A percentile compares a stretch with the other conserved stretches of the same genome.
Evolutionary conservation across 2,797 vertebrate genomes (phyloP).

Genomic region (Pyrrhura leucotis): DNA sequence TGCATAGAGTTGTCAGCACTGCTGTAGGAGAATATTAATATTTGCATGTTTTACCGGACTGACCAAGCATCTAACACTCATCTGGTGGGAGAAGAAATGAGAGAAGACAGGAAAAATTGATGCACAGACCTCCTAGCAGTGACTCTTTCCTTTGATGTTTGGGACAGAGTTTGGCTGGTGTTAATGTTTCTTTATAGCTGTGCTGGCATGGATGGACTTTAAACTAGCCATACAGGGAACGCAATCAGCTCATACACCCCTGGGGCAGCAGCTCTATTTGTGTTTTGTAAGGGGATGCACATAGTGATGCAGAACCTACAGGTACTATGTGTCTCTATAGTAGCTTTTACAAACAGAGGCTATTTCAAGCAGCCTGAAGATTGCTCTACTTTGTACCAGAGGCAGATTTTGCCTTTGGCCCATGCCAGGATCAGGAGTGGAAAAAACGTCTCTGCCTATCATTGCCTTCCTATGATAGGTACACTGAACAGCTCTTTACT

Average conservation of each 20-base stretch:
- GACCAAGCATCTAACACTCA: background rate
- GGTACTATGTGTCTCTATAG: background rate
- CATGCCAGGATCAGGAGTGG: background rate
- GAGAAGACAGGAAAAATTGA: background rate
- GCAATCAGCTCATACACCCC: background rate
- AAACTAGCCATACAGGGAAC: background rate
- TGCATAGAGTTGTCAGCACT: background rate
- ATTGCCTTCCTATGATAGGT: background rate
- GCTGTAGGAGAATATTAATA: background rate
- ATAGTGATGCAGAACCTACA: background rate
- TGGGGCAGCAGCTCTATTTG: background rate
- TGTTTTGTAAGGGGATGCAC: background rate
- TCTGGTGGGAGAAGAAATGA: background rate
- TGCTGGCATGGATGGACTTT: background rate
- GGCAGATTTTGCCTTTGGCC: background rate
- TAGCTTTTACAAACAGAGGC: background rate
- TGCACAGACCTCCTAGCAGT: background rate
- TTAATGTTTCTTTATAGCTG: background rate
- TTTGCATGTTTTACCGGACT: background rate
- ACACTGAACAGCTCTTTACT: accelerated
- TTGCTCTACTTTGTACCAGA: background rate
- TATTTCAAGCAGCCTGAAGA: background rate
- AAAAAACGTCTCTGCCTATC: background rate
- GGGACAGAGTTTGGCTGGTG: accelerated
- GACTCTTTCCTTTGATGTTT: background rate